These are phyloP conservation scores for Stenopsyche tienmushanensis DNA, from an alignment of 1,140 invertebrate genomes.

Conservation along the genomic window DNA sequence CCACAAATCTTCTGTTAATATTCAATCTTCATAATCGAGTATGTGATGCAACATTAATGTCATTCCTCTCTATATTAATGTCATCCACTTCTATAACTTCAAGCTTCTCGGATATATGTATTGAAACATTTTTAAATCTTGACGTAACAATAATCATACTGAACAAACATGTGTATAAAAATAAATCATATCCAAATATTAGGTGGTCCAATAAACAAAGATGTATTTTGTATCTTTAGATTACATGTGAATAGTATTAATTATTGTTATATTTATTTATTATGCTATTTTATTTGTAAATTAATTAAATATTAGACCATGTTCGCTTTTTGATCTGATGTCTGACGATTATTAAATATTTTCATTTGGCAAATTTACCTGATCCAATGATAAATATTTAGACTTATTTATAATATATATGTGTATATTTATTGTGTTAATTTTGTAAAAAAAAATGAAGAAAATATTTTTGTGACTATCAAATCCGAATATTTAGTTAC, in stretches of 20 bases:
- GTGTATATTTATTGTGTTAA: neutral
- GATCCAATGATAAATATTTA: neutral
- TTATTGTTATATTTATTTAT: constrained; percentile 17
- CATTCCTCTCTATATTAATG: too few relatives aligned
- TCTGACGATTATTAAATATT: neutral
- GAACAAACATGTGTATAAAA: neutral
- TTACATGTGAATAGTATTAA: constrained; percentile 13
- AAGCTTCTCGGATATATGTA: too few relatives aligned
- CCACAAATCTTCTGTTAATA: too few relatives aligned
- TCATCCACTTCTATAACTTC: too few relatives aligned
- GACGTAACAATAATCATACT: too few relatives aligned
- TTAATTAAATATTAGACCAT: neutral
- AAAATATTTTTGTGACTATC: too few relatives aligned
- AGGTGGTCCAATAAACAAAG: constrained; percentile 20
- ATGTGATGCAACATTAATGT: too few relatives aligned
- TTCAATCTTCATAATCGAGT: too few relatives aligned
- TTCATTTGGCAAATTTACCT: neutral
- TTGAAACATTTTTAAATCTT: too few relatives aligned
- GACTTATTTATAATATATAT: neutral
- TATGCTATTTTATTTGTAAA: constrained; percentile 10
- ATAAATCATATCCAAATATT: constrained; percentile 18
- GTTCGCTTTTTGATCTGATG: neutral
- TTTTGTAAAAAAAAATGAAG: neutral
- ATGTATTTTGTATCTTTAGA: constrained; percentile 15
- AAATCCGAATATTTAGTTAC: too few relatives aligned